Evolutionary conservation across 2,113 vertebrate genomes (phyloP).

Genomic region (Chauna torquata): DNA sequence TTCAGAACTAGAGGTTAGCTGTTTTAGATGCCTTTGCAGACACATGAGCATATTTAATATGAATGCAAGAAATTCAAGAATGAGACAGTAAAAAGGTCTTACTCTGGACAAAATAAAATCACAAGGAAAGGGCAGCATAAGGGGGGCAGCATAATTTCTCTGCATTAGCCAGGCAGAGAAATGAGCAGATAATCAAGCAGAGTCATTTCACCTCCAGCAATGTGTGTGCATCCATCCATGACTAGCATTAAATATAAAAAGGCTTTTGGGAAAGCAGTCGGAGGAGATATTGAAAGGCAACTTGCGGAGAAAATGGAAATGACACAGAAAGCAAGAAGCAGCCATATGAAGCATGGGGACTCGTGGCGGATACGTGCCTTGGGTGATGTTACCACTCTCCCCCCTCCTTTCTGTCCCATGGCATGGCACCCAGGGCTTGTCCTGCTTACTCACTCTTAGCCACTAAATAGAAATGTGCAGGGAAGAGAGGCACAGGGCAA

Average conservation of each 20-base stretch:
- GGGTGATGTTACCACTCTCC: not conserved
- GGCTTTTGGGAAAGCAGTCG: not conserved
- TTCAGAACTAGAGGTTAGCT: not conserved
- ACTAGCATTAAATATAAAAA: not conserved
- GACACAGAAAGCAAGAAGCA: not conserved
- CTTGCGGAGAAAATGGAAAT: not conserved
- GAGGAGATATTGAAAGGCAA: not conserved
- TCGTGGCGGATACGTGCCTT: not conserved
- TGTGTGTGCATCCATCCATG: not conserved
- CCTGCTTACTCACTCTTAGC: not conserved
- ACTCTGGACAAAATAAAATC: not conserved
- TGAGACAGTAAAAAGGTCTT: not conserved
- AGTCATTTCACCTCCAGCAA: conserved; percentile 48
- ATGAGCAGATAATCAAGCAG: conserved; percentile 30
- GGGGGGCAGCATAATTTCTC: not conserved
- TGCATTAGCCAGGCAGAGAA: not conserved
- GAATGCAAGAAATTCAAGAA: not conserved
- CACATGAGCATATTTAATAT: not conserved
- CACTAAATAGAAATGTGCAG: not conserved
- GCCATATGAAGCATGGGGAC: rapidly evolving
- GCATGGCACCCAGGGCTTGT: not conserved
- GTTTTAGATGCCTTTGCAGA: not conserved
- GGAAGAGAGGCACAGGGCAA: not conserved
- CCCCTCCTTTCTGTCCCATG: not conserved
- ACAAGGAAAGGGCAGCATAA: not conserved